Evolutionary conservation across 2,113 vertebrate species (phyloP).

Genomic region (Pontoporia blainvillei): DNA sequence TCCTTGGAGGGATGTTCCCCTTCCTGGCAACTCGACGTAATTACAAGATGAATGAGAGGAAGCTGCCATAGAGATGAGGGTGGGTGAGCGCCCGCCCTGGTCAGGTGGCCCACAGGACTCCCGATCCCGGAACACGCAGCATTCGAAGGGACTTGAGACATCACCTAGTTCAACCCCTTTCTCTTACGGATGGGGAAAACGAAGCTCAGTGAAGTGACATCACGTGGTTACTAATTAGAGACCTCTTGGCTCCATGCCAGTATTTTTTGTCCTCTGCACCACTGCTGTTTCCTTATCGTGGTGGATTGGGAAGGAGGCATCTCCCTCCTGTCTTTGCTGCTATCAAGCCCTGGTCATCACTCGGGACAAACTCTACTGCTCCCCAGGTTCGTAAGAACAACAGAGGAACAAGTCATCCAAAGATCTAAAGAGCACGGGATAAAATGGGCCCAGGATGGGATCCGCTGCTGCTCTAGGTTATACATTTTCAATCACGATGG

Average conservation of each 20-base stretch:
- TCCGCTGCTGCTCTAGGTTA: fast-evolving
- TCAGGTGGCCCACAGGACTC: background rate
- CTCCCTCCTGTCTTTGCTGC: background rate
- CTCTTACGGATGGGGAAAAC: background rate
- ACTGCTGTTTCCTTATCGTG: background rate
- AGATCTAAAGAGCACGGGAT: background rate
- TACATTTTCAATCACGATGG: background rate
- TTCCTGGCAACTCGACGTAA: background rate
- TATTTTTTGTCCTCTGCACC: background rate
- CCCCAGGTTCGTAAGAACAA: background rate
- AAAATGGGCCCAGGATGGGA: background rate
- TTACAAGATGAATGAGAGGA: constrained; percentile 34
- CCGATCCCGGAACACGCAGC: background rate
- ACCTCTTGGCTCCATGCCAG: background rate
- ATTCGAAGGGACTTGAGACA: background rate
- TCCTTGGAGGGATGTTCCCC: background rate
- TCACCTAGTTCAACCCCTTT: background rate
- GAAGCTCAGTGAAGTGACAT: background rate
- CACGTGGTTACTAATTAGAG: background rate
- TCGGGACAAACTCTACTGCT: background rate
- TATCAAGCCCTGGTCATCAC: background rate
- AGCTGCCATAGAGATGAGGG: background rate
- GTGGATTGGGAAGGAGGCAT: background rate
- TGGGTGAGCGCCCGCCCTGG: background rate
- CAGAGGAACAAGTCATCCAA: background rate